Conservation (phyloP, 2,113 vertebrate genomes). For the Oncorhynchus masou region DNA sequence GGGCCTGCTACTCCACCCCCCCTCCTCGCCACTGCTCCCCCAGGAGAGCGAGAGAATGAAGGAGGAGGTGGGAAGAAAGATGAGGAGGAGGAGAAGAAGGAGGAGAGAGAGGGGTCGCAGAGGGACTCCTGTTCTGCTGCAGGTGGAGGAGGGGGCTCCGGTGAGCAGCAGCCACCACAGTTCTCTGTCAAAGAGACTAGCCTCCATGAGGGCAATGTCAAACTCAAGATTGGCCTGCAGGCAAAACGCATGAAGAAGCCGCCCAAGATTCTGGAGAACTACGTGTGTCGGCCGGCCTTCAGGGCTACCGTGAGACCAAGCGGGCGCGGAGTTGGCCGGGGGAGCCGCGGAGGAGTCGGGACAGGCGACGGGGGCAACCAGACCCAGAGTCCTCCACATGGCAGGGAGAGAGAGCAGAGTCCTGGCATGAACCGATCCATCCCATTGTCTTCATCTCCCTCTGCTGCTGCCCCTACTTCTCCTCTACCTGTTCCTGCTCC, state of each 20-base stretch:
- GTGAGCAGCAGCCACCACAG: conserved; percentile 75
- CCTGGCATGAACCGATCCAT: conserved; percentile 53
- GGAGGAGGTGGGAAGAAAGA: conserved; percentile 75
- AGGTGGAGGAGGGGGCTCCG: conserved; percentile 29
- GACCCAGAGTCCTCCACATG: conserved; percentile 53
- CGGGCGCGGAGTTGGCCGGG: conserved; percentile 56
- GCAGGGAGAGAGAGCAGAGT: conserved; percentile 67
- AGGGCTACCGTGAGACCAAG: conserved; percentile 84
- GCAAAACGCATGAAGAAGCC: conserved; percentile 97
- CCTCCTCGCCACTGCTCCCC: conserved; percentile 57
- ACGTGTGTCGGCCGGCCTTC: conserved; percentile 94
- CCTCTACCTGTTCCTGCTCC: conserved; percentile 42
- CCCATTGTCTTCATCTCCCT: conserved; percentile 44
- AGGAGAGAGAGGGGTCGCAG: conserved; percentile 63
- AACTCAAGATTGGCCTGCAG: conserved; percentile 95
- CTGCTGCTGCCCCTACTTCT: conserved; percentile 41
- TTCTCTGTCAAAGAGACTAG: conserved; percentile 96
- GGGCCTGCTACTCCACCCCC: conserved; percentile 69
- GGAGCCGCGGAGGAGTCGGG: conserved; percentile 41
- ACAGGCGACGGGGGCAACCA: conserved; percentile 51
- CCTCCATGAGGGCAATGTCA: conserved; percentile 91
- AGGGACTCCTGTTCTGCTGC: conserved; percentile 31
- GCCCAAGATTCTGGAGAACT: conserved; percentile 96
- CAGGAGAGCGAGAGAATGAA: conserved; percentile 73
- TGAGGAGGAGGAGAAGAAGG: conserved; percentile 73